Base-by-base conservation (phyloP, 2,888 invertebrate species). In the Lottia scabra region DNA sequence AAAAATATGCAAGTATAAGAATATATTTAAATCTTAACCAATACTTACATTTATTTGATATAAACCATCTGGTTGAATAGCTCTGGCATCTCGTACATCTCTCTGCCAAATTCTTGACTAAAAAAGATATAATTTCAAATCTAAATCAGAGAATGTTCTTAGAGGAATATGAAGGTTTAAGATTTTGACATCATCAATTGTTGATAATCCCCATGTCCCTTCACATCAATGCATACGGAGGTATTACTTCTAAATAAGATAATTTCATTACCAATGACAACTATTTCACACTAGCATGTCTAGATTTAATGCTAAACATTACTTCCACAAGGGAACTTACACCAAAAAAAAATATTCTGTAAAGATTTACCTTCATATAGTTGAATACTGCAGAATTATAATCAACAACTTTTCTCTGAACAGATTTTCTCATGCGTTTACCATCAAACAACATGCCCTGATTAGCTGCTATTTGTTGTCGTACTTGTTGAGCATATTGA, bases 381-480 rank as follows among this genome's bases (percentile, higher is more conserved):
- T 95, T 95, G 76, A 98, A 95, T 85, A 98, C 95, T 48, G 98
- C 94, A 26, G 97, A 94, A 92, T 98, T 98, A 90, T 98, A 98
- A 91, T 99, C 99, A 70, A 99, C 97, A 45, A 98, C 99, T 91
- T 98, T 98, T 82, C 98, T 92, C 94, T 98, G 97, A 78, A 98
- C 96, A 82, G 97, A 96, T 91, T 98, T 98, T 85, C 98, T 92
- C 84, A 98, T 92, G 79, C 97, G 93, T 91, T 98, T 97, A 74
- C 98, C 98, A 92, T 98, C 98, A 89, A 86, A 86, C 72, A 79
- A 71, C 13, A 75, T 75, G 45, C 73, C 77, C 27, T 79, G 75
- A 12, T 67, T 65, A n/a, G 65, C 46, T 38, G 73, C 67, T 27
- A 71, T 45, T 46, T 71, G 68, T 23, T 76, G 76, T 15, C 68